Conservation (phyloP, 35 echinoderm and acorn worm genomes). For the Heliocidaris tuberculata region DNA sequence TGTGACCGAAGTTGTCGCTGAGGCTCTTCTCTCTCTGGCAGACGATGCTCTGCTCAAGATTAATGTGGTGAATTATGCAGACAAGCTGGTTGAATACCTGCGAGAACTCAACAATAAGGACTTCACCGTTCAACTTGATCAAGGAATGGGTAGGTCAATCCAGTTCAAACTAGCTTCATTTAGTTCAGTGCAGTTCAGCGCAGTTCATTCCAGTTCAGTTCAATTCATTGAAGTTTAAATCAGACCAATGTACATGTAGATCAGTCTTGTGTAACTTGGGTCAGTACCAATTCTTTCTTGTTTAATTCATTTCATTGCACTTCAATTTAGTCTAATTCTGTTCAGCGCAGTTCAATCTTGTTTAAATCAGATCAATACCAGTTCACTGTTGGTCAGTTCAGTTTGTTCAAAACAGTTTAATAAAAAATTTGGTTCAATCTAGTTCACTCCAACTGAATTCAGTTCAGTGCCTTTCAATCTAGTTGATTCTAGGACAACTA, state of each 20-base stretch:
- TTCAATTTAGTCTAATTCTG: too few species aligned
- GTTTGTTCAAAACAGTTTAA: too few species aligned
- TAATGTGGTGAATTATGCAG: slow-evolving; percentile 63
- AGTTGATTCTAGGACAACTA: too few species aligned
- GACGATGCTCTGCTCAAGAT: slow-evolving; percentile 56
- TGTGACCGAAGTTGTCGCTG: slow-evolving; percentile 64
- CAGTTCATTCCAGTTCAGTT: neutral
- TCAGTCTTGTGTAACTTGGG: too few species aligned
- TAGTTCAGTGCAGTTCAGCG: neutral
- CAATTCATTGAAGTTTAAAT: neutral
- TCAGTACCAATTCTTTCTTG: too few species aligned
- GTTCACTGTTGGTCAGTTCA: too few species aligned
- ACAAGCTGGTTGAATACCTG: slow-evolving; percentile 51
- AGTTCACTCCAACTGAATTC: too few species aligned
- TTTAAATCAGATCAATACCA: neutral
- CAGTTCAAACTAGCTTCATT: neutral
- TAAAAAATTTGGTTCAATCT: too few species aligned
- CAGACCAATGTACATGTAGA: too few species aligned
- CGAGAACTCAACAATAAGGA: slow-evolving; percentile 23
- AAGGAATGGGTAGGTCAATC: neutral
- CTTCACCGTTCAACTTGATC: neutral
- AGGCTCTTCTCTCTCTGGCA: slow-evolving; percentile 55
- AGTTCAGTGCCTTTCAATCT: too few species aligned
- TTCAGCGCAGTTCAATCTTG: too few species aligned
- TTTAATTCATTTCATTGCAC: too few species aligned